Percentiles rank a stretch among this genome's conserved stretches.
phyloP scores from a whole-genome alignment of 2,797 vertebrate species.

The Halcyon leucocephala region DNA sequence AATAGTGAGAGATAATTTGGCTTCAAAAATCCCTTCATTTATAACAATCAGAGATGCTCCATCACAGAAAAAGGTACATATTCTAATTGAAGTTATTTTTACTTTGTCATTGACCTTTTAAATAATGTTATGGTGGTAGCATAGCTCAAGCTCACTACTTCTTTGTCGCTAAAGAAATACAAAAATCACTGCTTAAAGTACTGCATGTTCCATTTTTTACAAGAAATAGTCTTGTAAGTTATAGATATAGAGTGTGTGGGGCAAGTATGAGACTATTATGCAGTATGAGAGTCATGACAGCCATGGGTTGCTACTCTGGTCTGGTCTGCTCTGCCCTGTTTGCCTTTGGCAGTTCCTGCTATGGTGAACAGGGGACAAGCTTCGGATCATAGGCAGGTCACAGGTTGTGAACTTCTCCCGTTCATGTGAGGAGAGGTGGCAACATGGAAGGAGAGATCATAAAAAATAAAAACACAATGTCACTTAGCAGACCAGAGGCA shows the following conservation, averaged over 20 bases:
- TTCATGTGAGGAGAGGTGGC: neutral
- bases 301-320: neutral
- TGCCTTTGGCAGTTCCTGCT: neutral
- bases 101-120: neutral
- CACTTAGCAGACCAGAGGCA: neutral
- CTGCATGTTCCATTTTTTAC: accelerated
- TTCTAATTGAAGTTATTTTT: neutral
- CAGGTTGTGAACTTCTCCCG: neutral
- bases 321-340: neutral
- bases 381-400: neutral
- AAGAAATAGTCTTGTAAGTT: neutral
- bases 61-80: neutral
- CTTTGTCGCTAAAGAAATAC: neutral
- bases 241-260: neutral
- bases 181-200: neutral
- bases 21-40: neutral
- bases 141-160: neutral
- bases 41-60: neutral
- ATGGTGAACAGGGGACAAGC: neutral
- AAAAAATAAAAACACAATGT: neutral
- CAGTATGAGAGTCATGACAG: accelerated
- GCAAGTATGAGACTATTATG: neutral
- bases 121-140: neutral
- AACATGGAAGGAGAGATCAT: neutral
- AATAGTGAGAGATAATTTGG: neutral